A percentile compares a stretch with the other conserved stretches of the same genome.
Conservation (phyloP, 1,140 invertebrate genomes). For the Ceratina calcarata region DNA sequence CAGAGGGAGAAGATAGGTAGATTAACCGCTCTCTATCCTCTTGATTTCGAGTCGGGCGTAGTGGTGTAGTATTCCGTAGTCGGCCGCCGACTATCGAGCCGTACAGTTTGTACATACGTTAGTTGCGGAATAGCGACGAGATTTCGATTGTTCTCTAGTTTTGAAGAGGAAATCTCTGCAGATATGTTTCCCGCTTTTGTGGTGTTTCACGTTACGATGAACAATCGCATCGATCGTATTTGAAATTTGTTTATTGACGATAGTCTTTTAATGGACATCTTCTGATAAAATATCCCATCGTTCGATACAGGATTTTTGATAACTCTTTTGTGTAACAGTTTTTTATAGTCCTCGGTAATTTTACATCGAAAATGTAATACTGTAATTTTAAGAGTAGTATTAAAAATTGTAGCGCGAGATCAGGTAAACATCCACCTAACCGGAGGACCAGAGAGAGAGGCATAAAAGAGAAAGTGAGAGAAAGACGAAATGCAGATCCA, state of each 20-base stretch:
- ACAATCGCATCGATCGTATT: background rate
- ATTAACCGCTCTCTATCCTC: slow-evolving; percentile 21
- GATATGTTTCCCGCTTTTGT: background rate
- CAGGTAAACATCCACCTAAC: no score
- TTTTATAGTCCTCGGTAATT: no score
- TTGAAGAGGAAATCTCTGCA: background rate
- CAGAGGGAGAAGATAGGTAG: background rate
- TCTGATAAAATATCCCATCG: no score
- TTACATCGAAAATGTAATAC: no score
- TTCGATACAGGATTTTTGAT: no score
- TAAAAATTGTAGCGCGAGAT: no score
- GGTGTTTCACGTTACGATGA: background rate
- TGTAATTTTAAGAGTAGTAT: no score
- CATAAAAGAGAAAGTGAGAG: no score
- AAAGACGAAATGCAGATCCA: no score
- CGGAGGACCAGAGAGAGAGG: no score
- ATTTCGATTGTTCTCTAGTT: slow-evolving; percentile 40
- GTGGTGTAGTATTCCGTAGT: slow-evolving; percentile 50
- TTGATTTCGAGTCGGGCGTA: slow-evolving; percentile 50
- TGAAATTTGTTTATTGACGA: background rate
- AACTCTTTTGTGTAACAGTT: no score
- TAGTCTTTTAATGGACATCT: background rate
- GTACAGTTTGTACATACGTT: slow-evolving; percentile 32
- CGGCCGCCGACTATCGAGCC: slow-evolving; percentile 66
- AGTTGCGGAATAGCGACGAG: slow-evolving; percentile 37